A percentile compares a stretch with the other conserved stretches of the same genome.
These are phyloP conservation scores for Carollia perspicillata DNA, from an alignment of 2,113 vertebrate species.

Conservation along the genomic window DNA sequence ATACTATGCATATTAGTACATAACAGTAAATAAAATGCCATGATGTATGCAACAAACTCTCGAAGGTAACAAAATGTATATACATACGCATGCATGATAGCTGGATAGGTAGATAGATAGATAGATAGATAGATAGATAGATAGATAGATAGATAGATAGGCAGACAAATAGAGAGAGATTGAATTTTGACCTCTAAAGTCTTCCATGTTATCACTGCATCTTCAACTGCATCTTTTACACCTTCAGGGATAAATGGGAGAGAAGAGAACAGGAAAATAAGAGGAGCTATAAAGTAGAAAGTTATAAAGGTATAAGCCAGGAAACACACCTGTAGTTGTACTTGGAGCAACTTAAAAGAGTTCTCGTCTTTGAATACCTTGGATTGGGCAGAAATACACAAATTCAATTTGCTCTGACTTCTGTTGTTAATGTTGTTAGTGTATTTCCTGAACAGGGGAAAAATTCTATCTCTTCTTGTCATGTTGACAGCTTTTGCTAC, in stretches of 20 bases:
- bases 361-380: not conserved
- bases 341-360: not conserved
- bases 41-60: not conserved
- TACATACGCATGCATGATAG: not conserved
- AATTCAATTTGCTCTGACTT: constrained; percentile 53
- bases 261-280: not conserved
- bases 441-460: constrained; percentile 60
- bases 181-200: not conserved
- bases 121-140: not conserved
- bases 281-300: not conserved
- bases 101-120: no score
- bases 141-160: not conserved
- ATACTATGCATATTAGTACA: not conserved
- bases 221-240: not conserved
- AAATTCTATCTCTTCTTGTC: constrained; percentile 64
- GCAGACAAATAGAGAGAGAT: not conserved
- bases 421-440: constrained; percentile 62
- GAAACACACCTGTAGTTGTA: not conserved
- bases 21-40: not conserved
- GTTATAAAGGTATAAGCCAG: not conserved
- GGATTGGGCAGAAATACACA: not conserved
- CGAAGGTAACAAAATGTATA: not conserved
- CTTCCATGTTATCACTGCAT: not conserved
- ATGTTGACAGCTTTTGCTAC: constrained; percentile 75
- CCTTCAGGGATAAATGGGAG: not conserved